Evolutionary conservation across 2,888 invertebrate species (phyloP), one percentile per base, ranked within the genome.

Genomic region (Tenthredo mesomela): DNA sequence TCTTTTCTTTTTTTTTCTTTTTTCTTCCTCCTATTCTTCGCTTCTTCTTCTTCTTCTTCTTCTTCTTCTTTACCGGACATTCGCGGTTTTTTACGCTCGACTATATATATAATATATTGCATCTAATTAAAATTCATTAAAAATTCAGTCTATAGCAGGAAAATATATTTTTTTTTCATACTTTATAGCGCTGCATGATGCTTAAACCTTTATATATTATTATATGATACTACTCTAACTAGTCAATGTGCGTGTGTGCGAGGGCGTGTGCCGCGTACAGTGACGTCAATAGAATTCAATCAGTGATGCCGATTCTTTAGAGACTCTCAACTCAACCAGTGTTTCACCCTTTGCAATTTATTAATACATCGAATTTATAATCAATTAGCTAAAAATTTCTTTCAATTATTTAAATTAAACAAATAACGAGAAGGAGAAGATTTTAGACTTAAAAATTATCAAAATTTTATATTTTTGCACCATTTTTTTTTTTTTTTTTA

Each of bases 281-380:
- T 87, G 88, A 88, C 88, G 87, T 88, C 87, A 87, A 82, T 84
- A 80, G 85, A 86, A 85, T 87, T 86, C 86, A 88, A 87, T 87
- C 86, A 85, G 80, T 86, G 85, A 25, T 86, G 86, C 82, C 84
- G 87, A 86, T 88, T 86, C 84, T 25, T 47, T 86, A 86, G 85
- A 82, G 88, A 85, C 82, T 87, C 88, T 88, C 88, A 85, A 82
- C 70, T 43, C 54, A 12, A 2, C 7, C 67, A 65, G 65, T 67
- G 47, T 73, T 43, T 73, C n/a, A 67, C 33, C 67, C 33, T 33
- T 33, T 67, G 0, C 67, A 25, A 67, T 67, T 67, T n/a, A n/a
- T n/a, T n/a, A n/a, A 67, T 67, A 33, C 33, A 67, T 18, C 6
- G 2, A 33, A 67, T 67, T 67, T 47, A 2, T 15, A 47, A 47